These are phyloP conservation scores for Malurus cyaneus DNA, from an alignment of 2,113 vertebrate genomes.

Conservation along the genomic window DNA sequence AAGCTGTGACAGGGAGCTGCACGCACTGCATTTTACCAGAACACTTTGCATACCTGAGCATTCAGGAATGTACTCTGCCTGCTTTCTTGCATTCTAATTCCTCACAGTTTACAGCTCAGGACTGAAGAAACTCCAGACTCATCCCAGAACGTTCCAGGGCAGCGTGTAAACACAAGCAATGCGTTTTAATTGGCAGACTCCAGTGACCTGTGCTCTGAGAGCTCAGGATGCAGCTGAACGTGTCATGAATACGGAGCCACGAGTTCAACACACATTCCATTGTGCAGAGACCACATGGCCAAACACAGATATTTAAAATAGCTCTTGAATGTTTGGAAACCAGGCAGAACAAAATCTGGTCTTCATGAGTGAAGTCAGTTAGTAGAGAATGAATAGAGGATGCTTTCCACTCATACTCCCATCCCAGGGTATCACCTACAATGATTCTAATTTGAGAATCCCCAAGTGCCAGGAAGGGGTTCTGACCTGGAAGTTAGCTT, in stretches of 20 bases:
- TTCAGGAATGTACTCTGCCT: neutral
- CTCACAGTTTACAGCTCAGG: neutral
- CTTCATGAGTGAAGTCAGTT: neutral
- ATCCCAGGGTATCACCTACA: neutral
- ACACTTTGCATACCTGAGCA: neutral
- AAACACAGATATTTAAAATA: constrained; percentile 4
- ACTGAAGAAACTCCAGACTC: neutral
- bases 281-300: neutral
- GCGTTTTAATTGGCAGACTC: constrained; percentile 31
- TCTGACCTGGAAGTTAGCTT: neutral
- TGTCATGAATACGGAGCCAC: neutral
- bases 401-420: neutral
- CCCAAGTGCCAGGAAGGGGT: neutral
- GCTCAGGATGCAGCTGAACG: constrained; percentile 28
- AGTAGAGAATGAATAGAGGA: neutral
- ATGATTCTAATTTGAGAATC: neutral
- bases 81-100: neutral
- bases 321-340: neutral
- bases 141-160: neutral
- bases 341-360: neutral
- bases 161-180: neutral
- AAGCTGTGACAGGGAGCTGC: neutral
- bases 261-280: neutral
- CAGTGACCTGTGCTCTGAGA: constrained; percentile 1
- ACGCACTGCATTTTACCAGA: neutral